A percentile compares a stretch with the other conserved stretches of the same genome.
Evolutionary conservation across 1,140 invertebrate species (phyloP).

Genomic region (Lamellibrachia luymesi): DNA sequence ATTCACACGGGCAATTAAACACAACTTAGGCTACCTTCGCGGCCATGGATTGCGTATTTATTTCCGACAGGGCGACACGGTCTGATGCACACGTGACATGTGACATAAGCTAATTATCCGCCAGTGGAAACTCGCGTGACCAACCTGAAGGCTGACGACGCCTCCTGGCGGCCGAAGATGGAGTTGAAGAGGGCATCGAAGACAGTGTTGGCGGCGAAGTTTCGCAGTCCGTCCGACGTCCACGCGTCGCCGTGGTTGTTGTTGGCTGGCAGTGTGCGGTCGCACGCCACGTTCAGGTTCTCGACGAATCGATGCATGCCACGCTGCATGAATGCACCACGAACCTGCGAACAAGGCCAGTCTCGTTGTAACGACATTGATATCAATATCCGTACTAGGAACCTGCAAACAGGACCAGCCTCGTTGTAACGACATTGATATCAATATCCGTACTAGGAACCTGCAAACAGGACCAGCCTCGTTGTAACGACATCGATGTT

Average conservation of each 20-base stretch:
- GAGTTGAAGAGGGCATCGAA: slow-evolving; percentile 55
- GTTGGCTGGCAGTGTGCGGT: not conserved
- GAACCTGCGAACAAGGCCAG: slow-evolving; percentile 3
- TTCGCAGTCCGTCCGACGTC: slow-evolving; percentile 38
- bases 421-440: not conserved
- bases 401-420: not conserved
- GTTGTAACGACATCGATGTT: not conserved
- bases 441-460: slow-evolving; percentile 34
- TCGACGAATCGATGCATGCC: slow-evolving; percentile 43
- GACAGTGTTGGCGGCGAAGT: slow-evolving; percentile 47
- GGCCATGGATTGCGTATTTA: not conserved
- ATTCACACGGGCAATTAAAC: not conserved
- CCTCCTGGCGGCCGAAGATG: slow-evolving; percentile 47
- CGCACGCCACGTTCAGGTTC: slow-evolving; percentile 54
- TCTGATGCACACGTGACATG: not conserved
- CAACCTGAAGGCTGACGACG: slow-evolving; percentile 31
- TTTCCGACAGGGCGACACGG: not conserved
- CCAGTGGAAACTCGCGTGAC: not conserved
- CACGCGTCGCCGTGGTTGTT: slow-evolving; percentile 4
- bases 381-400: slow-evolving; percentile 34
- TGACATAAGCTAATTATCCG: not conserved
- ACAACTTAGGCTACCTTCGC: not conserved
- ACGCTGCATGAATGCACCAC: slow-evolving; percentile 42
- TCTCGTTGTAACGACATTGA: not conserved
- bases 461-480: not conserved